phyloP scores from a whole-genome alignment of 2,113 vertebrate genomes.

The Caretta caretta region DNA sequence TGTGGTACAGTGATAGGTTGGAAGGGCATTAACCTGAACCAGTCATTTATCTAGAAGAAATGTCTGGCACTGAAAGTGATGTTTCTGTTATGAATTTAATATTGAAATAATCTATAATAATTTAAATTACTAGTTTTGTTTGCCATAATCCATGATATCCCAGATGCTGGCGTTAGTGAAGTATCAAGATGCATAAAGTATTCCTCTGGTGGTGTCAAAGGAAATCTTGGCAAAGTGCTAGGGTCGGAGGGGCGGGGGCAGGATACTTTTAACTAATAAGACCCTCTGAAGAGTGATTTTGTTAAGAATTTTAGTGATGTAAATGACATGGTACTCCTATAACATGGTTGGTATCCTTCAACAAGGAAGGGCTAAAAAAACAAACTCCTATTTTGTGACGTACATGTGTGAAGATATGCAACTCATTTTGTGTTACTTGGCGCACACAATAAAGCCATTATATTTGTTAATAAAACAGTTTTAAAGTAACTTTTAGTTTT shows the following conservation, averaged over 20 bases:
- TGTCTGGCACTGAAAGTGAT: neutral
- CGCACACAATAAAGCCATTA: neutral
- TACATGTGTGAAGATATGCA: conserved; percentile 14
- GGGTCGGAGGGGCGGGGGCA: neutral
- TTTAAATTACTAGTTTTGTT: neutral
- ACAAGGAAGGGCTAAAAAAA: neutral
- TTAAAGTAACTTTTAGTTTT: neutral
- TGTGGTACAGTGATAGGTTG: neutral
- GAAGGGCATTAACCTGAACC: neutral
- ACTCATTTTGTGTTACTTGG: conserved; percentile 3
- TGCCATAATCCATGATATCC: neutral
- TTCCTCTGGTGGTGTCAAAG: neutral
- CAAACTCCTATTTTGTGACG: neutral
- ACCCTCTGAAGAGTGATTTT: conserved; percentile 11
- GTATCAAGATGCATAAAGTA: neutral
- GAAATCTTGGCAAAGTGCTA: neutral
- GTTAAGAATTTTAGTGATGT: neutral
- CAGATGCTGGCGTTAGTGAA: neutral
- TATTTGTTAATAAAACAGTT: neutral
- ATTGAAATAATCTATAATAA: neutral
- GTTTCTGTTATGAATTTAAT: neutral
- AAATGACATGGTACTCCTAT: neutral
- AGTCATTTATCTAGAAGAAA: neutral
- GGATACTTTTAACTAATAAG: neutral
- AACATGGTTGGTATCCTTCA: neutral